Evolutionary conservation across 2,797 vertebrate genomes (phyloP).

Genomic region (Sorex maritimensis): DNA sequence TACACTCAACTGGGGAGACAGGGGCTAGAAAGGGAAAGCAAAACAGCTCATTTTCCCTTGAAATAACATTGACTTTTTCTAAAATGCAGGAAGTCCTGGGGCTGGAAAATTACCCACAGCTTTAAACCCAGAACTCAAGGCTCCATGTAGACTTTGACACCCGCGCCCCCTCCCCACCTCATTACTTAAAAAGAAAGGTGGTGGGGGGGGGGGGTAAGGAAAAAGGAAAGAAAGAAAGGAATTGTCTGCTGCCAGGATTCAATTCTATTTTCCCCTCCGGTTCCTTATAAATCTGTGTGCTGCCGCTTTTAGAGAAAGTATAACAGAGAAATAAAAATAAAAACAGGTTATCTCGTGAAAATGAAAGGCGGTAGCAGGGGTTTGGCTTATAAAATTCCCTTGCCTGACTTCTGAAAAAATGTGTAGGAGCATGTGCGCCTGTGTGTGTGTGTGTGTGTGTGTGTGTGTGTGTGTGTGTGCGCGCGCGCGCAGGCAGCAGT

Average conservation of each 20-base stretch:
- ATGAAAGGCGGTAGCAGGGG: slow-evolving; percentile 70
- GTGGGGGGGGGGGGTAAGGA: neutral
- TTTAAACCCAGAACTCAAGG: slow-evolving; percentile 72
- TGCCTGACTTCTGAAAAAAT: slow-evolving; percentile 10
- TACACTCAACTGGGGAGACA: slow-evolving; percentile 63
- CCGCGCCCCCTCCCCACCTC: slow-evolving; percentile 13
- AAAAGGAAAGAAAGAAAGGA: slow-evolving; percentile 30
- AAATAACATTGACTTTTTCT: slow-evolving; percentile 86
- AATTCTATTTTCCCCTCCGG: neutral
- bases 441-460: neutral
- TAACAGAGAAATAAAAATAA: slow-evolving; percentile 70
- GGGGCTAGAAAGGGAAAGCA: slow-evolving; percentile 66
- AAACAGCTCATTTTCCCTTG: slow-evolving; percentile 83
- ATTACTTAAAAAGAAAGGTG: slow-evolving; percentile 39
- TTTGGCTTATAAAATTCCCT: slow-evolving; percentile 71
- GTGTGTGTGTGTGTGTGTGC: neutral
- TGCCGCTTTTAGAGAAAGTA: slow-evolving; percentile 58
- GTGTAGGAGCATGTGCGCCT: neutral
- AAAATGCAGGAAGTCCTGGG: slow-evolving; percentile 81
- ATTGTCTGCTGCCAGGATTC: slow-evolving; percentile 63
- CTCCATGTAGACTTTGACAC: slow-evolving; percentile 69
- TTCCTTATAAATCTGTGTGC: slow-evolving; percentile 76
- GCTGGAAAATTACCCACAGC: slow-evolving; percentile 82
- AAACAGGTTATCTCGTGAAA: slow-evolving; percentile 75
- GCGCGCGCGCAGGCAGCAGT: slow-evolving; percentile 54